Percentiles rank a stretch among this genome's conserved stretches.
phyloP scores from a whole-genome alignment of 1,140 invertebrate genomes.

The Neodiprion fabricii region DNA sequence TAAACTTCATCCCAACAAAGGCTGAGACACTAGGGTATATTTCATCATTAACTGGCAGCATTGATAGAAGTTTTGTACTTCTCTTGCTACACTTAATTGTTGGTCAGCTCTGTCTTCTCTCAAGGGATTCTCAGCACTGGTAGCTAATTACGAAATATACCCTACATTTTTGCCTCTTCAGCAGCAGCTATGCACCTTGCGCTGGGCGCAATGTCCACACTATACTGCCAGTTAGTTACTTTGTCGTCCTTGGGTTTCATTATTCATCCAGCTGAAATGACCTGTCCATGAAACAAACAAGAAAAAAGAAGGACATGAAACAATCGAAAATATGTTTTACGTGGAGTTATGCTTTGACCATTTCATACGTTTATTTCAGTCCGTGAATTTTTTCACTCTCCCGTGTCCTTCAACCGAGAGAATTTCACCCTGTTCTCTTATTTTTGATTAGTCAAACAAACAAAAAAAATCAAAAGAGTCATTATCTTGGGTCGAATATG shows the following conservation, averaged over 20 bases:
- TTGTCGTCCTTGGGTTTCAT: slow-evolving; percentile 50
- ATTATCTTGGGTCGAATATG: slow-evolving; percentile 37
- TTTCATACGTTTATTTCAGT: slow-evolving; percentile 22
- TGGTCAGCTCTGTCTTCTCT: not conserved
- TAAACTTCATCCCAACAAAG: slow-evolving; percentile 23
- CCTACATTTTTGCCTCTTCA: slow-evolving; percentile 41
- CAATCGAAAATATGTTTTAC: slow-evolving; percentile 18
- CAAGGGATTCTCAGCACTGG: not conserved
- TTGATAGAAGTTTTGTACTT: slow-evolving; percentile 8
- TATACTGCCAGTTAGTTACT: slow-evolving; percentile 58
- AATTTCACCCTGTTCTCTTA: not conserved
- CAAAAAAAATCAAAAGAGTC: not conserved
- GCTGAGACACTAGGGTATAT: not conserved
- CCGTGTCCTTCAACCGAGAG: not conserved
- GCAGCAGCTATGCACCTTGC: slow-evolving; percentile 56
- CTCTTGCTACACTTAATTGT: not conserved
- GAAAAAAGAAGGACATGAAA: slow-evolving; percentile 14
- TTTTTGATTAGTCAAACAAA: not conserved
- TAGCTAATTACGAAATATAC: too few species aligned
- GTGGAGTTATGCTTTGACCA: slow-evolving; percentile 10
- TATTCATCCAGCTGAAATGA: slow-evolving; percentile 27
- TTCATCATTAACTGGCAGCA: not conserved
- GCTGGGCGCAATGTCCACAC: slow-evolving; percentile 59
- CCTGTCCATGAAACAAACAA: slow-evolving; percentile 13
- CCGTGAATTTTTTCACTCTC: not conserved